Base-by-base conservation (phyloP, 2,888 invertebrate species). In the Erebia aethiops region DNA sequence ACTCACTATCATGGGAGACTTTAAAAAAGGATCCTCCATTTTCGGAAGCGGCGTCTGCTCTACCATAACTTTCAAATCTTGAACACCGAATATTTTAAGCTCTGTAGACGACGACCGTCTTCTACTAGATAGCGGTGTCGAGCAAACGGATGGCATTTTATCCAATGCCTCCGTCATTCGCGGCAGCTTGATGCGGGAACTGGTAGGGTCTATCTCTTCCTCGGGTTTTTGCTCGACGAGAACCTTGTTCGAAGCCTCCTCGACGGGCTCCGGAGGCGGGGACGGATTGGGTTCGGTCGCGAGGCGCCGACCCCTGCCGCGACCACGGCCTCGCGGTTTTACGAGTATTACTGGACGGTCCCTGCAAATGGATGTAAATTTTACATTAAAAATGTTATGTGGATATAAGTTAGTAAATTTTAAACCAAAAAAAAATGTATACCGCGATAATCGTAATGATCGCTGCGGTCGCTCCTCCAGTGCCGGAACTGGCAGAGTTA, bases 401-500 rank as follows among this genome's bases (percentile, higher is more conserved):
- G 16, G 16, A n/a, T 8, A 16, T 1, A 54, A 54, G 18, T 10
- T 13, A 21, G 21, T 2, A 26, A 67, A 56, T 16, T 21, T 35
- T 61, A 54, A 60, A 66, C 67, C 16, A 68, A 26, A 26, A 26
- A n/a, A 21, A 26, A 67, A 78, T 16, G 67, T 54, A 82, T 79
- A 93, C 94, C 94, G 89, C 76, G 88, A 88, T 64, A 93, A 81
- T 43, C 93, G 87, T 41, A 93, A 85, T 13, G 93, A 92, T 68
- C 94, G 84, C 75, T 92, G 90, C 13, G 93, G 93, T 43, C 94
- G 86, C 77, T 94, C 94, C 71, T 93, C 93, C 3, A 92, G 81
- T 1, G 92, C 93, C 3, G 92, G 83, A 18, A 87, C 85, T 1
- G 92, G 91, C 70, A 92, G 76, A 0, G 81, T 76, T 16, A 85